Percentiles rank a stretch among this genome's conserved stretches.
Evolutionary conservation across 2,113 vertebrate species (phyloP).

Genomic region (Alligator mississippiensis): DNA sequence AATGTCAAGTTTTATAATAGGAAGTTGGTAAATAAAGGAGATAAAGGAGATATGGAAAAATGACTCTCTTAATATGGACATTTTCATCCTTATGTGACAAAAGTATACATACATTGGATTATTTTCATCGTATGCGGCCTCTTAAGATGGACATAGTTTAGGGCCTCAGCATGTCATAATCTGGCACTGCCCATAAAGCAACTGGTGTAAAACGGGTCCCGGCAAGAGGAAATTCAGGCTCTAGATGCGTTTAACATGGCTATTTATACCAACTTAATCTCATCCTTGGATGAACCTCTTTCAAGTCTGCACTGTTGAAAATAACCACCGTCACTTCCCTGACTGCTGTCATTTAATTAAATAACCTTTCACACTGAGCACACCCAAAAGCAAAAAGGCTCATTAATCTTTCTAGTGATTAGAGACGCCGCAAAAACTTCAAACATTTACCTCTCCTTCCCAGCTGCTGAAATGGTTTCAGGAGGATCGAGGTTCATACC

Average conservation of each 20-base stretch:
- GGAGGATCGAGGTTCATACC: conserved; percentile 97
- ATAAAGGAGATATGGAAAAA: too few relatives aligned
- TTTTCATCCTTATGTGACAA: too few relatives aligned
- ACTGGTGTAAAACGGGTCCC: background rate
- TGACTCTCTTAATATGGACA: too few relatives aligned
- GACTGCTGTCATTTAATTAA: conserved; percentile 61
- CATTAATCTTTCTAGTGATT: conserved; percentile 77
- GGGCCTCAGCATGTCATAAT: too few relatives aligned
- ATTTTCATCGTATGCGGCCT: too few relatives aligned
- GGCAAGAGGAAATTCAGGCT: background rate
- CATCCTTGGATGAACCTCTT: conserved; percentile 32
- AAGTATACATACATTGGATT: too few relatives aligned
- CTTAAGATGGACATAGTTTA: too few relatives aligned
- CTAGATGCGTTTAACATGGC: conserved; percentile 46
- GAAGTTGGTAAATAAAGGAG: too few relatives aligned
- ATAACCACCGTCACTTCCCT: conserved; percentile 64
- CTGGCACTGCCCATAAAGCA: background rate
- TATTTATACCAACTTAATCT: conserved; percentile 73
- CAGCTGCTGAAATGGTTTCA: conserved; percentile 95
- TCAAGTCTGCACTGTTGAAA: conserved; percentile 63
- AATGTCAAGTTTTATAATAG: too few relatives aligned
- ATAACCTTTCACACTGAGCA: conserved; percentile 71
- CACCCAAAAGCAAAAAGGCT: conserved; percentile 70
- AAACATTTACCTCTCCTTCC: conserved; percentile 97
- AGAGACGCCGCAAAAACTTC: conserved; percentile 79